Evolutionary conservation across 2,888 invertebrate species (phyloP).

Genomic region (Lasioglossum marginatum): DNA sequence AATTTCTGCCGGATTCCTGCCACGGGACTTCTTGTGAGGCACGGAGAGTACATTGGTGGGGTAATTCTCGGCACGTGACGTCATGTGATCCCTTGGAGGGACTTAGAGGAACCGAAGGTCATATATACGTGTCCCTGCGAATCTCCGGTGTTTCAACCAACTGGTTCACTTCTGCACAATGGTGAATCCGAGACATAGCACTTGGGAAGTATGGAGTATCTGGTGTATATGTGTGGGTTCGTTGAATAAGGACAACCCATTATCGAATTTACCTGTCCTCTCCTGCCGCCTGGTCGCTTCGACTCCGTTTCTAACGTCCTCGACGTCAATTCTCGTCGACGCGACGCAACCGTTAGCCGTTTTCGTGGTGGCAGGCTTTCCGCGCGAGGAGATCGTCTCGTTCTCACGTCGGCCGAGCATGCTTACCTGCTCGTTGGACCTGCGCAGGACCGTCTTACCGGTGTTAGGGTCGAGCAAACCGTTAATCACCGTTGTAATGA

Average conservation of each 20-base stretch:
- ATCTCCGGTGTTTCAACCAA: neutral
- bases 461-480: slow-evolving; percentile 29
- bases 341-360: slow-evolving; percentile 66
- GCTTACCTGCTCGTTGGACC: slow-evolving; percentile 66
- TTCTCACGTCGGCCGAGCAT: slow-evolving; percentile 49
- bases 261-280: slow-evolving; percentile 61
- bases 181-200: neutral
- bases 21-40: neutral
- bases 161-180: neutral
- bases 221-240: slow-evolving; percentile 5
- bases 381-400: slow-evolving; percentile 26
- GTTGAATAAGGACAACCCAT: slow-evolving; percentile 25
- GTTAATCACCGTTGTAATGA: slow-evolving; percentile 55
- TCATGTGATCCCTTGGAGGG: neutral
- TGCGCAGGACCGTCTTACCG: slow-evolving; percentile 42
- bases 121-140: neutral
- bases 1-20: neutral
- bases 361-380: slow-evolving; percentile 34
- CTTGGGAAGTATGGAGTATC: slow-evolving; percentile 3
- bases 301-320: slow-evolving; percentile 69
- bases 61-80: neutral
- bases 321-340: slow-evolving; percentile 35
- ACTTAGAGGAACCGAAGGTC: neutral
- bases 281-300: slow-evolving; percentile 55
- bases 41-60: neutral